Evolutionary conservation across 2,113 vertebrate species (phyloP).

Genomic region (Nothobranchius kuhntae): DNA sequence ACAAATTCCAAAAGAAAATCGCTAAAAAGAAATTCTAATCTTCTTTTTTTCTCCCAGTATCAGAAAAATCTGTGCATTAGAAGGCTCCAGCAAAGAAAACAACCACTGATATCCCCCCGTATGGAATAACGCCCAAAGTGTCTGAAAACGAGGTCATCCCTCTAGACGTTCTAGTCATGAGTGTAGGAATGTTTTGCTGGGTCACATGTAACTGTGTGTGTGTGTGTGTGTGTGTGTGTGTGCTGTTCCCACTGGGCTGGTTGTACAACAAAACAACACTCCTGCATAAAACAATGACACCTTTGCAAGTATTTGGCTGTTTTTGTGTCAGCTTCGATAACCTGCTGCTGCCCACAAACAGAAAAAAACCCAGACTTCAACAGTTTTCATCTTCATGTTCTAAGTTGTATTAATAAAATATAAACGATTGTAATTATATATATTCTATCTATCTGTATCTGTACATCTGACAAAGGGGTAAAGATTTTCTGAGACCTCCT

Average conservation of each 20-base stretch:
- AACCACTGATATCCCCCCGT: neutral
- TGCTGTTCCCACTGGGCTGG: neutral
- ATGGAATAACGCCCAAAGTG: neutral
- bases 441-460: too few species aligned
- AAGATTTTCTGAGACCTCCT: too few species aligned
- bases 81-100: neutral
- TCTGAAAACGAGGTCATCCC: slow-evolving; percentile 58
- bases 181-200: slow-evolving; percentile 59
- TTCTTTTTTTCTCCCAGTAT: slow-evolving; percentile 6
- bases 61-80: slow-evolving; percentile 10
- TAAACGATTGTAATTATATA: too few species aligned
- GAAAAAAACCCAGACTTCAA: neutral
- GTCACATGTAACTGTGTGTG: slow-evolving; percentile 58
- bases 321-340: slow-evolving; percentile 7
- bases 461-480: too few species aligned
- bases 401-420: too few species aligned
- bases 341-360: neutral
- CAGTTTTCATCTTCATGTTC: too few species aligned
- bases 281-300: neutral
- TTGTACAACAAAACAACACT: neutral
- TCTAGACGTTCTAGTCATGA: slow-evolving; percentile 63
- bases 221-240: slow-evolving; percentile 37
- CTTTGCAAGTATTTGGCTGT: neutral
- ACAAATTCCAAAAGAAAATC: slow-evolving; percentile 14
- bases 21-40: neutral